Evolutionary conservation across 2,113 vertebrate genomes (phyloP).

Genomic region (Halcyon malimbica): DNA sequence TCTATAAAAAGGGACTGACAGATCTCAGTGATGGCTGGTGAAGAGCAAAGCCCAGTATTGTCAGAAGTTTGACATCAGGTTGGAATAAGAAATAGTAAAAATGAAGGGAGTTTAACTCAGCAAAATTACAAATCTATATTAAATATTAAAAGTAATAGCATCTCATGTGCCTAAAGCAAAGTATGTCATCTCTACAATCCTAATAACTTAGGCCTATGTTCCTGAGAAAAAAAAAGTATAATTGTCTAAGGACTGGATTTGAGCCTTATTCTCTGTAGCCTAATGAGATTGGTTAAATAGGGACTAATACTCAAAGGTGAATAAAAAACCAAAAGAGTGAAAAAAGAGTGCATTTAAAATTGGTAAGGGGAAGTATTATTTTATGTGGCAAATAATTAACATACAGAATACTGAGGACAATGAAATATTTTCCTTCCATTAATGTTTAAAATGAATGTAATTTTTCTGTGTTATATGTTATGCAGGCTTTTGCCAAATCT

Average conservation of each 20-base stretch:
- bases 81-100: not conserved
- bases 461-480: not conserved
- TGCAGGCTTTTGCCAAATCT: not conserved
- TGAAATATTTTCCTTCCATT: not conserved
- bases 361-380: not conserved
- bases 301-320: not conserved
- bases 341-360: not conserved
- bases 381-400: not conserved
- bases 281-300: not conserved
- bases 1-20: not conserved
- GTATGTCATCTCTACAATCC: not conserved
- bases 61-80: not conserved
- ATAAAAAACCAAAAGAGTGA: not conserved
- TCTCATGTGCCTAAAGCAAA: not conserved
- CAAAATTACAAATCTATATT: not conserved
- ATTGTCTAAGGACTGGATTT: not conserved
- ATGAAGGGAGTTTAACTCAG: not conserved
- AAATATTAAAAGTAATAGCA: not conserved
- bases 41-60: not conserved
- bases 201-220: not conserved
- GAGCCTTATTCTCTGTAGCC: not conserved
- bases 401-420: not conserved
- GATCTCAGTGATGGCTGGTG: not conserved
- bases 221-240: not conserved
- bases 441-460: not conserved